Evolutionary conservation across 30 jellyfish, hydroid and myxozoan species (phyloP), one percentile per base, ranked within the genome.

Genomic region (Nemopilema nomurai): DNA sequence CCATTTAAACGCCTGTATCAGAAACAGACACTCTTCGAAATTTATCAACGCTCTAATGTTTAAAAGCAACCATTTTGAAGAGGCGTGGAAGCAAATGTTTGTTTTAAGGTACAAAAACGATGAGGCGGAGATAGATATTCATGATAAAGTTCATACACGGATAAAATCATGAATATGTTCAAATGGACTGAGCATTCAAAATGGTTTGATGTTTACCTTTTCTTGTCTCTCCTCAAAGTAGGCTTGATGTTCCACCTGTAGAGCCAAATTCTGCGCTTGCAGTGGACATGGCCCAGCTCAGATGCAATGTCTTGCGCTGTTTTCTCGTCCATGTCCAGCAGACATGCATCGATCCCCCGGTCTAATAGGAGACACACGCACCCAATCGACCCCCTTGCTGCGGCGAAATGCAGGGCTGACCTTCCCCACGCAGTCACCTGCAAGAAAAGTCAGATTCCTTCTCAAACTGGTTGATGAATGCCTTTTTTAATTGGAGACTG

Each of bases 361-460:
- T 83, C 91, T 16, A 83, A 78, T 21, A 83, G 67, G 62, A 83
- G 72, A 72, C 91, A 83, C 8, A 83, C 91, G 62, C 91, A 83
- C 4, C 91, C 91, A 1, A 83, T 71, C 0, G 91, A 83, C 64
- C 91, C 91, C 21, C 91, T 28, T 27, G 86, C 80, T 9, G 91
- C 91, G n/a, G 91, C 91, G 26, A 83, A 69, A 28, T 83, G 91
- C 77, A 83, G 32, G 13, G 91, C 86, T 1, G 91, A 83, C 20
- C 91, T 0, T 8, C 91, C 91, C 62, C 69, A 70, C 31, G 74
- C 32, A 22, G 91, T 83, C 73, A 83, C 91, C 91, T 83, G 49
- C 1, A 49, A 20, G 50, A 30, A 0, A 21, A 41, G 1, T 18
- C 19, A 0, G 26, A 29, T 1, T 25, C 19, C 19, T 25, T 41